Conservation (phyloP, 2,888 invertebrate species). For the Monoplex corrugatus region DNA sequence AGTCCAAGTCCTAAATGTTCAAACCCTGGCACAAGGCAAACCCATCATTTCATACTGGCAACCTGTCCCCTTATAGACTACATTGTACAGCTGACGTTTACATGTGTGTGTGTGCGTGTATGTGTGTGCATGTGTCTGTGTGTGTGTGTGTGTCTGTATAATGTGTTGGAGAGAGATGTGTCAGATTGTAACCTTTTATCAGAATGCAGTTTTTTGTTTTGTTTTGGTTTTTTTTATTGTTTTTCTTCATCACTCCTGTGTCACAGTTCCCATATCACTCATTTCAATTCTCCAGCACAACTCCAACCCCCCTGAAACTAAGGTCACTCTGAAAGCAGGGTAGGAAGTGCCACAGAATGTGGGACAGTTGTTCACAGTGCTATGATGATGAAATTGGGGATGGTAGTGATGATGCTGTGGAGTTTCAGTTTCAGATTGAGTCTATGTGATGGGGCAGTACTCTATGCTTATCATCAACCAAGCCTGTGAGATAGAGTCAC, state of each 20-base stretch:
- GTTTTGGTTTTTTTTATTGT: too few species aligned
- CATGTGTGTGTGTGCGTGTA: constrained; percentile 11
- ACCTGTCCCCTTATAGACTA: not conserved
- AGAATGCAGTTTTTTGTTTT: too few species aligned
- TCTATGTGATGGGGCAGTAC: too few species aligned
- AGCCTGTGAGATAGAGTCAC: too few species aligned
- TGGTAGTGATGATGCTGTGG: too few species aligned
- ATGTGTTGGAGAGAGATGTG: not conserved
- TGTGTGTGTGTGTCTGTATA: constrained; percentile 9
- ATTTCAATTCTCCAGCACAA: too few species aligned
- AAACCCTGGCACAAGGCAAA: not conserved
- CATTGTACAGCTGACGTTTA: not conserved
- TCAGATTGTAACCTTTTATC: too few species aligned
- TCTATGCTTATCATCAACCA: too few species aligned
- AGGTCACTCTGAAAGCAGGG: not conserved
- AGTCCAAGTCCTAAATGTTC: not conserved
- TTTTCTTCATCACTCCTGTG: not conserved
- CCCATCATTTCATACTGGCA: not conserved
- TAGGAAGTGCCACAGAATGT: not conserved
- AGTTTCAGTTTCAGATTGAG: too few species aligned
- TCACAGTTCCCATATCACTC: not conserved
- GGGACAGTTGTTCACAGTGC: too few species aligned
- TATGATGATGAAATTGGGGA: too few species aligned
- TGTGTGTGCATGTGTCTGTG: not conserved
- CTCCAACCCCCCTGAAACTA: not conserved